A percentile compares a stretch with the other conserved stretches of the same genome.
Evolutionary conservation across 2,888 invertebrate genomes (phyloP).

Genomic region (Reticulitermes lucifugus): DNA sequence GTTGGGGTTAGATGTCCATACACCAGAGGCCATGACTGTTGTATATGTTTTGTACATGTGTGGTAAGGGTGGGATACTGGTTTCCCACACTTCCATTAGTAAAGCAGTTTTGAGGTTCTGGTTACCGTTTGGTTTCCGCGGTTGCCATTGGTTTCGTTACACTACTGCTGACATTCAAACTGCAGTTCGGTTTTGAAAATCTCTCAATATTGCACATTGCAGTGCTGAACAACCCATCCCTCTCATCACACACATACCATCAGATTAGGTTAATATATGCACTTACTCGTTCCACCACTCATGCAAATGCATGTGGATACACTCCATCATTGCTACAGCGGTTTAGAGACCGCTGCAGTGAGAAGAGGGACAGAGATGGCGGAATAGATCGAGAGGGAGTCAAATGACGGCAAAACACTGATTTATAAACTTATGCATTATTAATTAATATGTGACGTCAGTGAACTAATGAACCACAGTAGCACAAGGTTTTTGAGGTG

Average conservation of each 20-base stretch:
- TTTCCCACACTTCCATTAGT: slow-evolving; percentile 43
- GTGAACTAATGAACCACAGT: slow-evolving; percentile 40
- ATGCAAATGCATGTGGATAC: slow-evolving; percentile 43
- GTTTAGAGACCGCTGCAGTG: slow-evolving; percentile 12
- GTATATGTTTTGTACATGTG: slow-evolving; percentile 34
- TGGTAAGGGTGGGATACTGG: slow-evolving; percentile 33
- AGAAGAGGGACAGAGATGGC: slow-evolving; percentile 5
- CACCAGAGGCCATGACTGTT: slow-evolving; percentile 13
- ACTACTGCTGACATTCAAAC: slow-evolving; percentile 38
- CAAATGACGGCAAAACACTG: slow-evolving; percentile 47
- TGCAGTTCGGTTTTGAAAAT: slow-evolving; percentile 44
- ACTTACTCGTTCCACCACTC: slow-evolving; percentile 44
- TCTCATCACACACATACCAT: slow-evolving; percentile 41
- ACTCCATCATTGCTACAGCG: slow-evolving; percentile 38
- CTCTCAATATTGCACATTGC: slow-evolving; percentile 43
- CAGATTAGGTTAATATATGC: slow-evolving; percentile 51
- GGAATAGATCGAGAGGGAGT: slow-evolving; percentile 10
- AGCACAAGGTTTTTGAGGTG: slow-evolving; percentile 33
- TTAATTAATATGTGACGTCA: slow-evolving; percentile 47
- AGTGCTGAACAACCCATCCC: neutral
- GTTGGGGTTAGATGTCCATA: slow-evolving; percentile 30
- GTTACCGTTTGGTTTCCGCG: slow-evolving; percentile 36
- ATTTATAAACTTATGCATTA: slow-evolving; percentile 52
- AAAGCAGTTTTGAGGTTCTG: slow-evolving; percentile 44
- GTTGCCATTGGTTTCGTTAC: slow-evolving; percentile 37